Evolutionary conservation across 2,888 invertebrate species (phyloP).

Genomic region (Adineta ricciae): DNA sequence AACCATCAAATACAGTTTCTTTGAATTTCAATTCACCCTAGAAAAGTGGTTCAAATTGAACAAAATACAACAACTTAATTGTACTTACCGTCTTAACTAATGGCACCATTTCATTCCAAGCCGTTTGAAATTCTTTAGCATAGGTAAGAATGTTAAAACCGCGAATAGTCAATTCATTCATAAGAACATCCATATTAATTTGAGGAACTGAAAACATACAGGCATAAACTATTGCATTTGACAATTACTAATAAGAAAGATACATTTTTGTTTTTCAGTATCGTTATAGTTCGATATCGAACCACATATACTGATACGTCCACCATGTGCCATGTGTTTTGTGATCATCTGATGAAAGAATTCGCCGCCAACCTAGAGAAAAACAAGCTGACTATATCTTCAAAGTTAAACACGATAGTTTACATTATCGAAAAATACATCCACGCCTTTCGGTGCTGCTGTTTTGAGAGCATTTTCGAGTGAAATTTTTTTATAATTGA

Average conservation of each 20-base stretch:
- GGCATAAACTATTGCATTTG: background rate
- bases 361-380: conserved; percentile 60
- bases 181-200: conserved; percentile 52
- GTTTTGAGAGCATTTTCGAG: conserved; percentile 55
- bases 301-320: conserved; percentile 61
- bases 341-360: conserved; percentile 57
- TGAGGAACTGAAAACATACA: conserved; percentile 35
- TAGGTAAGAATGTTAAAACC: conserved; percentile 58
- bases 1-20: conserved; percentile 63
- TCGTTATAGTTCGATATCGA: conserved; percentile 60
- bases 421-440: conserved; percentile 70
- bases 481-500: conserved; percentile 63
- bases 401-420: conserved; percentile 39
- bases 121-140: conserved; percentile 58
- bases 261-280: conserved; percentile 36
- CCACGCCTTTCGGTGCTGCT: conserved; percentile 62
- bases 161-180: conserved; percentile 58
- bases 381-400: background rate
- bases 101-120: conserved; percentile 55
- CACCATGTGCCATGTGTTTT: conserved; percentile 57
- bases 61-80: background rate
- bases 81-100: conserved; percentile 37
- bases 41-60: background rate
- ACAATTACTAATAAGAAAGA: background rate
- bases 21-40: conserved; percentile 59